Percentiles rank a stretch among this genome's conserved stretches.
Evolutionary conservation across 92 coral and sea anemone species (phyloP).

Genomic region (Heteractis magnifica): DNA sequence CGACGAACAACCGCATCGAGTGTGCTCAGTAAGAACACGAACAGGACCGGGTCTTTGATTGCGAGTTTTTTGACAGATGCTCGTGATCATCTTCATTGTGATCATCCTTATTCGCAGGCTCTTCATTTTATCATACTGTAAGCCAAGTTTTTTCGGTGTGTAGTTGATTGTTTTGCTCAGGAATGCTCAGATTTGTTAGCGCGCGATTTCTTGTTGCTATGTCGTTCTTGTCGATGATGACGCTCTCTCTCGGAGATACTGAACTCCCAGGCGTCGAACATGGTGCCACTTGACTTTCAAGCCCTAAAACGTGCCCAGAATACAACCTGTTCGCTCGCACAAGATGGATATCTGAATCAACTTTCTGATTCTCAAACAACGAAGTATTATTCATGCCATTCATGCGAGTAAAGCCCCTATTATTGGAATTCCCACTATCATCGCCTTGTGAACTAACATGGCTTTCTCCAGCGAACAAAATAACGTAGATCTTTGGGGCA

Average conservation of each 20-base stretch:
- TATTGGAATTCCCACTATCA: neutral
- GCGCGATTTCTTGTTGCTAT: neutral
- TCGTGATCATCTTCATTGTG: neutral
- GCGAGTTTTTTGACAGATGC: too few species aligned
- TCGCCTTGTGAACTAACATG: neutral
- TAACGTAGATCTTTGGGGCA: slow-evolving; percentile 61
- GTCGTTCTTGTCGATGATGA: neutral
- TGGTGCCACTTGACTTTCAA: neutral
- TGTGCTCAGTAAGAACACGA: too few species aligned
- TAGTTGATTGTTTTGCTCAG: neutral
- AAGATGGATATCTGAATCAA: neutral
- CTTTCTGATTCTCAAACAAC: slow-evolving; percentile 9
- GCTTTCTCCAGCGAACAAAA: slow-evolving; percentile 6
- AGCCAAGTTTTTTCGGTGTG: neutral
- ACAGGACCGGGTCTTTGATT: too few species aligned
- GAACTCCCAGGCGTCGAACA: neutral
- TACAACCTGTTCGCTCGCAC: slow-evolving; percentile 9
- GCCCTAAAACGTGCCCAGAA: slow-evolving; percentile 17
- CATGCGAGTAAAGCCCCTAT: slow-evolving; percentile 13
- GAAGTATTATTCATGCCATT: neutral
- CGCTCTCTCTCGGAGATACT: neutral
- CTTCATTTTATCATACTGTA: neutral
- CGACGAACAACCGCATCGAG: too few species aligned
- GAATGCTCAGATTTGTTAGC: neutral
- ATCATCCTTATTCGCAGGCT: too few species aligned